Conservation (phyloP, 2,888 invertebrate genomes). For the Andricus quercusramuli region DNA sequence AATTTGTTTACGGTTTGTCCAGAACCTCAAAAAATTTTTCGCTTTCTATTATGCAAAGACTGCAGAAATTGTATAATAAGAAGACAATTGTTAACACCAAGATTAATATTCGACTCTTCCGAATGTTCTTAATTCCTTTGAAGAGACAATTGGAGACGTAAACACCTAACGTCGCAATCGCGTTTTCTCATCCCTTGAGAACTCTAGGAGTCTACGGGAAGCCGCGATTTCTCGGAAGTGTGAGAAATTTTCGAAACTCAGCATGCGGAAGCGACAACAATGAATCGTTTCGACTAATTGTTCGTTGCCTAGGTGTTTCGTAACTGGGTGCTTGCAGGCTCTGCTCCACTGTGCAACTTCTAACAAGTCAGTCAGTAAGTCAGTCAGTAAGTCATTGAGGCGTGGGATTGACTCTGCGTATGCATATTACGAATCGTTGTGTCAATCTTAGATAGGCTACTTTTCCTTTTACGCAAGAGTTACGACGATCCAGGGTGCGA, state of each 20-base stretch:
- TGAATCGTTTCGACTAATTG: slow-evolving; percentile 57
- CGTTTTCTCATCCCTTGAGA: not conserved
- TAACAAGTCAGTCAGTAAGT: slow-evolving; percentile 58
- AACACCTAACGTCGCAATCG: not conserved
- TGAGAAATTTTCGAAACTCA: slow-evolving; percentile 63
- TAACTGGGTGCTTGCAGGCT: slow-evolving; percentile 46
- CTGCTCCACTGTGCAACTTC: not conserved
- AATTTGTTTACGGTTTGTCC: too few relatives aligned
- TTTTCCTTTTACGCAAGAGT: slow-evolving; percentile 13
- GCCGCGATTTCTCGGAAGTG: slow-evolving; percentile 44
- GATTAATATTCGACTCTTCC: slow-evolving; percentile 36
- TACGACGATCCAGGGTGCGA: slow-evolving; percentile 23
- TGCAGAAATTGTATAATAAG: not conserved
- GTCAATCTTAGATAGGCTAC: slow-evolving; percentile 13
- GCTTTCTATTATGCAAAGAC: too few relatives aligned
- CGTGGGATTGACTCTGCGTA: slow-evolving; percentile 65
- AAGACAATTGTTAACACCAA: not conserved
- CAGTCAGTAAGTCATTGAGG: slow-evolving; percentile 64
- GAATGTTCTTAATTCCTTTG: not conserved
- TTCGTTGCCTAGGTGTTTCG: slow-evolving; percentile 53
- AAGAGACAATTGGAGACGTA: slow-evolving; percentile 20
- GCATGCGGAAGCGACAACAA: slow-evolving; percentile 53
- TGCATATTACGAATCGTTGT: slow-evolving; percentile 8
- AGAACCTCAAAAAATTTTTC: too few relatives aligned
- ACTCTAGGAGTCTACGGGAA: not conserved